Evolutionary conservation across 2,113 vertebrate species (phyloP).

Genomic region (Tursiops truncatus): DNA sequence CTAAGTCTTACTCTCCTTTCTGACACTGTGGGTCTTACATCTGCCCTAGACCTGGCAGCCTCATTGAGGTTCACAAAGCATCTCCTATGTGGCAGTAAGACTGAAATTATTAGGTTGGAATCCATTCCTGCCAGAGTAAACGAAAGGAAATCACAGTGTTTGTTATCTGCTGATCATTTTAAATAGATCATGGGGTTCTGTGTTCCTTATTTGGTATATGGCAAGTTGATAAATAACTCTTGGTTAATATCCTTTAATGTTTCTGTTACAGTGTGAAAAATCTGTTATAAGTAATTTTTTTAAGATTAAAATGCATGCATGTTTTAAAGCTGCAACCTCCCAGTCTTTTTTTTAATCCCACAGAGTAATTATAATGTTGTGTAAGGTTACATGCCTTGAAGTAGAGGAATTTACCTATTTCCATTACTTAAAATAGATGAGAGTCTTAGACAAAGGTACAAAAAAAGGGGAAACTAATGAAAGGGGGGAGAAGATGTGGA

Average conservation of each 20-base stretch:
- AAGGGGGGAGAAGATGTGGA: neutral
- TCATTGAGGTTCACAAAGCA: slow-evolving; percentile 51
- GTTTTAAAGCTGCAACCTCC: neutral
- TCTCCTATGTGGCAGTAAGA: slow-evolving; percentile 39
- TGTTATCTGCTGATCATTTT: slow-evolving; percentile 47
- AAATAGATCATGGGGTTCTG: neutral
- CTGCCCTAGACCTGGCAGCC: slow-evolving; percentile 46
- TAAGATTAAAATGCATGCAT: neutral
- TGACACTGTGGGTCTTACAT: slow-evolving; percentile 27
- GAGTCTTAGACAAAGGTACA: neutral
- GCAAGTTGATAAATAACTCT: slow-evolving; percentile 29
- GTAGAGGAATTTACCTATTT: neutral
- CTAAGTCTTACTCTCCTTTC: slow-evolving; percentile 49
- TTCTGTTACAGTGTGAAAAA: slow-evolving; percentile 23
- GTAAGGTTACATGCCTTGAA: neutral
- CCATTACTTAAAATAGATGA: slow-evolving; percentile 25
- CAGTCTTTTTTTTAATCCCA: neutral
- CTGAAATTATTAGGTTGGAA: slow-evolving; percentile 45
- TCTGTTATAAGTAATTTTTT: neutral
- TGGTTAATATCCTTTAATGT: slow-evolving; percentile 44
- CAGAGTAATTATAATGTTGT: neutral
- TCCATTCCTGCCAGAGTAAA: slow-evolving; percentile 42
- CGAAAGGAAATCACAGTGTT: slow-evolving; percentile 33
- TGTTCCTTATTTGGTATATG: slow-evolving; percentile 12
- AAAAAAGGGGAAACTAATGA: slow-evolving; percentile 24